Evolutionary conservation across 2,113 vertebrate species (phyloP).

Genomic region (Ammospiza nelsoni): DNA sequence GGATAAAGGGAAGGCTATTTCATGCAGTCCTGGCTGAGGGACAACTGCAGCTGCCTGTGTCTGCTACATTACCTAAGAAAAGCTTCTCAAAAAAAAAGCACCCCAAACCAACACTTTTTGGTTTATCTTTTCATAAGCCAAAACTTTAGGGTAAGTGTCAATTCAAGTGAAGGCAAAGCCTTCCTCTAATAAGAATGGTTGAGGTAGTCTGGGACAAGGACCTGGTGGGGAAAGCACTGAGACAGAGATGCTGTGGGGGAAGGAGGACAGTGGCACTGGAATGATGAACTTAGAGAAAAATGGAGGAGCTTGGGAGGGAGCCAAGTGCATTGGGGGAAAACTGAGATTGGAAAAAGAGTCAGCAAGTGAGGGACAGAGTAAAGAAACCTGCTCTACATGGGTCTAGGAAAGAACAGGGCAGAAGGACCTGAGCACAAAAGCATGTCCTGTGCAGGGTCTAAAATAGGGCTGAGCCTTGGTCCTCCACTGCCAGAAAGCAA

Average conservation of each 20-base stretch:
- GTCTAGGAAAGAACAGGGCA: neutral
- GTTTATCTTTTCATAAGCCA: neutral
- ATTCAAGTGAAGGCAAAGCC: neutral
- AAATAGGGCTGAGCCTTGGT: neutral
- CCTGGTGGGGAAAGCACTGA: neutral
- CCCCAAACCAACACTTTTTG: neutral
- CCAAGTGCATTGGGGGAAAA: neutral
- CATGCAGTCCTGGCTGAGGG: neutral
- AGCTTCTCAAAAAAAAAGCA: neutral
- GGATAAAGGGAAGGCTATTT: neutral
- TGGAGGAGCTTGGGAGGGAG: neutral
- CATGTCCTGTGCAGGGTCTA: neutral
- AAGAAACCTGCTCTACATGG: neutral
- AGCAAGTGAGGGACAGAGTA: neutral
- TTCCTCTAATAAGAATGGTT: neutral
- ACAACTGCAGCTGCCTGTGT: neutral
- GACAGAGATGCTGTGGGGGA: neutral
- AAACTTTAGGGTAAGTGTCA: neutral
- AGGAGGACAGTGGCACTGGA: neutral
- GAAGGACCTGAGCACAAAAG: neutral
- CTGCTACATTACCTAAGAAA: neutral
- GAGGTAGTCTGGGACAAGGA: neutral
- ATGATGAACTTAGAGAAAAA: neutral
- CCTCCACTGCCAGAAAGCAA: neutral
- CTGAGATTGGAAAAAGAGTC: neutral